These are phyloP conservation scores for Atlantisia rogersi DNA, from an alignment of 2,113 vertebrate species.

Conservation along the genomic window DNA sequence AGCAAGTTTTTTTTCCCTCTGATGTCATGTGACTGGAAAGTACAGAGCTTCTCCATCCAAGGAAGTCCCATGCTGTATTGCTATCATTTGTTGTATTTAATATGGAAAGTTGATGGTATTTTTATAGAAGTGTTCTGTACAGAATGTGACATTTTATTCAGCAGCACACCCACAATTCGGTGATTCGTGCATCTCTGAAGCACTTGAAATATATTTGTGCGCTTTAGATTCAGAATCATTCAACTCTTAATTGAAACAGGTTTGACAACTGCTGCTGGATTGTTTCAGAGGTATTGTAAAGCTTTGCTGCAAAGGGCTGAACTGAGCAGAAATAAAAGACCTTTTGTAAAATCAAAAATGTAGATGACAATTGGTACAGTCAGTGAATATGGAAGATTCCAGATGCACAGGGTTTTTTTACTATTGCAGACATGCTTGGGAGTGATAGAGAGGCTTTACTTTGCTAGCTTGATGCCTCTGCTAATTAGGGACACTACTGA, in stretches of 20 bases:
- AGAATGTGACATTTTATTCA: slow-evolving; percentile 50
- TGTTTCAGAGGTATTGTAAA: slow-evolving; percentile 35
- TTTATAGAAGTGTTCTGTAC: slow-evolving; percentile 38
- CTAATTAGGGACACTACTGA: slow-evolving; percentile 12
- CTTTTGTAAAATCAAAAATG: slow-evolving; percentile 34
- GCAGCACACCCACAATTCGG: slow-evolving; percentile 1
- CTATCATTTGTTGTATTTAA: slow-evolving; percentile 10
- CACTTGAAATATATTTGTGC: slow-evolving; percentile 43
- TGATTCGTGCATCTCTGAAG: slow-evolving; percentile 38
- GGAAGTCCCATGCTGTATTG: background rate
- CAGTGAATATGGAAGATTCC: background rate
- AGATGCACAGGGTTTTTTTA: background rate
- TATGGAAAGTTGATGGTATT: slow-evolving; percentile 15
- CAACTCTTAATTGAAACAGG: slow-evolving; percentile 26
- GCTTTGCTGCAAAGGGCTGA: slow-evolving; percentile 16
- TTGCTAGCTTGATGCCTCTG: background rate
- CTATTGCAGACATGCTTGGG: slow-evolving; percentile 2
- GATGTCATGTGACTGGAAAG: background rate
- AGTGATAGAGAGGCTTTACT: background rate
- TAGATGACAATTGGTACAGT: background rate
- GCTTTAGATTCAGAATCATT: slow-evolving; percentile 38
- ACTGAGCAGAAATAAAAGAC: slow-evolving; percentile 7
- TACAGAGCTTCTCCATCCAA: background rate
- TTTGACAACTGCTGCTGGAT: slow-evolving; percentile 44
- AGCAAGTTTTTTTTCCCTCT: background rate